Conservation (phyloP, 2,888 invertebrate genomes). For the Anthrax anthrax region DNA sequence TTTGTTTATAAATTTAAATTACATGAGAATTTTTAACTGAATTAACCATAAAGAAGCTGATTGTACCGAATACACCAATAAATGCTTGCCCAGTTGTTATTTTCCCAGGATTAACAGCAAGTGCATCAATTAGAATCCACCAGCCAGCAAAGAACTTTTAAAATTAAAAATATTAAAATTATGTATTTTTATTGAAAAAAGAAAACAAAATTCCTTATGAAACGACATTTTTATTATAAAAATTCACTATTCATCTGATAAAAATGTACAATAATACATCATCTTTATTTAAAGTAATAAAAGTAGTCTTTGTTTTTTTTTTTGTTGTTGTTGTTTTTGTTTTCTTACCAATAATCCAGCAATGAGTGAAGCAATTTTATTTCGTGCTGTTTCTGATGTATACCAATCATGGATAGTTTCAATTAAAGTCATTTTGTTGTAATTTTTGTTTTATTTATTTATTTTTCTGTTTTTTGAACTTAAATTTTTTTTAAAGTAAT, state of each 20-base stretch:
- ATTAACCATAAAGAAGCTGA: conserved; percentile 95
- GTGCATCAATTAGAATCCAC: conserved; percentile 97
- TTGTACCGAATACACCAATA: conserved; percentile 86
- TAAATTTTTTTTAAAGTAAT: too few species aligned
- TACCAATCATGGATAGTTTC: conserved; percentile 68
- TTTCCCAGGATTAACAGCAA: conserved; percentile 58
- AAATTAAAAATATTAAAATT: conserved; percentile 9
- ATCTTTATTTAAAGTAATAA: too few species aligned
- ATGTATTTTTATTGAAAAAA: background rate
- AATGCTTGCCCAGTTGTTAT: conserved; percentile 73
- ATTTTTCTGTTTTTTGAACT: too few species aligned
- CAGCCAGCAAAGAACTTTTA: conserved; percentile 87
- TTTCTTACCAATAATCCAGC: conserved; percentile 71
- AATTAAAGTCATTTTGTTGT: conserved; percentile 45
- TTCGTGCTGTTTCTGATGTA: conserved; percentile 76
- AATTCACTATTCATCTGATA: too few species aligned
- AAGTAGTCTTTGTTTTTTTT: too few species aligned
- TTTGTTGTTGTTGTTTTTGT: too few species aligned
- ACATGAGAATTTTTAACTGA: conserved; percentile 88
- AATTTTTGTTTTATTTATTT: background rate
- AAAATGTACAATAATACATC: too few species aligned
- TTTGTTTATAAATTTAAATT: conserved; percentile 15
- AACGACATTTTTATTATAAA: too few species aligned
- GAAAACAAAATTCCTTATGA: too few species aligned
- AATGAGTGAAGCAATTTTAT: conserved; percentile 69